Conservation (phyloP, 2,888 invertebrate species). For the Leuctra nigra region DNA sequence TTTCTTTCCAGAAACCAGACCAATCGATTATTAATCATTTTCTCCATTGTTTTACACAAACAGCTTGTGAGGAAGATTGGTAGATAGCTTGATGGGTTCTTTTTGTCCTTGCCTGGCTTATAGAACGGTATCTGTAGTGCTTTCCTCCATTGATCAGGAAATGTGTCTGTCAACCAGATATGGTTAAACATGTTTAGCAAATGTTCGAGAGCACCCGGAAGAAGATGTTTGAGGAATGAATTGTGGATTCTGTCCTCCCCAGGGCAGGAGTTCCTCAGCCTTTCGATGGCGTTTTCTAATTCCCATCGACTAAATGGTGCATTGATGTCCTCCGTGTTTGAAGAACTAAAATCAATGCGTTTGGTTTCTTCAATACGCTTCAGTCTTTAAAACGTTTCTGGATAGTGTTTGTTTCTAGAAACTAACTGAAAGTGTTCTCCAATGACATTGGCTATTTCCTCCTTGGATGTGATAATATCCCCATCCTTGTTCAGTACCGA, state of each 20-base stretch:
- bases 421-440: slow-evolving; percentile 1
- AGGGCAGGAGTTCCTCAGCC: neutral
- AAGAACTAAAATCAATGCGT: slow-evolving; percentile 1
- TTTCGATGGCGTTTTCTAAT: neutral
- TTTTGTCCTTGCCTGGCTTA: slow-evolving; percentile 8
- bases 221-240: slow-evolving; percentile 3
- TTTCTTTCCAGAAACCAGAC: slow-evolving; percentile 28
- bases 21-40: slow-evolving; percentile 30
- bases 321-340: neutral
- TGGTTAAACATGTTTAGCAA: slow-evolving; percentile 9
- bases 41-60: slow-evolving; percentile 31
- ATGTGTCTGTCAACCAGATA: neutral
- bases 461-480: neutral
- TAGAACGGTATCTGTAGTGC: slow-evolving; percentile 17
- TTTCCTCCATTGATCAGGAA: slow-evolving; percentile 16
- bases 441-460: neutral
- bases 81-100: slow-evolving; percentile 24
- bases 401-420: neutral
- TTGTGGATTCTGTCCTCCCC: slow-evolving; percentile 16
- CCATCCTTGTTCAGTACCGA: neutral
- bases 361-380: neutral
- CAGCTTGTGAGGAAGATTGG: slow-evolving; percentile 33
- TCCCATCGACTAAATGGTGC: neutral
- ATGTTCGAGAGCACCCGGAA: neutral
- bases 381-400: neutral